Percentiles rank a stretch among this genome's conserved stretches.
phyloP scores from a whole-genome alignment of 2,797 vertebrate species.

The Hemitrygon akajei region DNA sequence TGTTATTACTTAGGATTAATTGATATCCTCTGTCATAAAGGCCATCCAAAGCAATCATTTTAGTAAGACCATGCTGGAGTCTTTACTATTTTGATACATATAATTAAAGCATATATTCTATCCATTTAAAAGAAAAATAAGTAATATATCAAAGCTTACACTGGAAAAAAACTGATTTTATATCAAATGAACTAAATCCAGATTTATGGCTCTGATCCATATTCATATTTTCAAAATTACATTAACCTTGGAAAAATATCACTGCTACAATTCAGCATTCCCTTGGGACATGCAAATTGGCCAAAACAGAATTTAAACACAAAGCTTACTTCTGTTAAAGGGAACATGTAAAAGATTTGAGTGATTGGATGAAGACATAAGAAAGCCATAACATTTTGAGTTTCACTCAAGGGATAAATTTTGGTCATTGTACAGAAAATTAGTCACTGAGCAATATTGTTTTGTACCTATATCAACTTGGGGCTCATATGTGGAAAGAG shows the following conservation, averaged over 20 bases:
- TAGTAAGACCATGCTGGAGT: neutral
- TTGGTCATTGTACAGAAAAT: neutral
- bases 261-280: constrained; percentile 20
- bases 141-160: neutral
- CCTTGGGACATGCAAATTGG: constrained; percentile 19
- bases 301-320: constrained; percentile 21
- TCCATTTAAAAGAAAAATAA: neutral
- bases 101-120: neutral
- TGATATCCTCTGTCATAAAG: neutral
- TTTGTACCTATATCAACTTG: neutral
- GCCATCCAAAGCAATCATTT: neutral
- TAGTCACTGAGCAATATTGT: neutral
- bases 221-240: constrained; percentile 22
- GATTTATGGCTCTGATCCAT: constrained; percentile 27
- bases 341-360: neutral
- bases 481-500: neutral
- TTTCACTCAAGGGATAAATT: neutral
- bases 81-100: neutral
- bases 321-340: constrained; percentile 34
- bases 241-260: constrained; percentile 31
- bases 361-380: constrained; percentile 24
- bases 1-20: neutral
- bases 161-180: neutral
- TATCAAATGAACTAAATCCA: constrained; percentile 20
- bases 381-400: constrained; percentile 28